phyloP scores from a whole-genome alignment of 53 echinoderm and acorn worm species.

The Hippasteria phrygiana region DNA sequence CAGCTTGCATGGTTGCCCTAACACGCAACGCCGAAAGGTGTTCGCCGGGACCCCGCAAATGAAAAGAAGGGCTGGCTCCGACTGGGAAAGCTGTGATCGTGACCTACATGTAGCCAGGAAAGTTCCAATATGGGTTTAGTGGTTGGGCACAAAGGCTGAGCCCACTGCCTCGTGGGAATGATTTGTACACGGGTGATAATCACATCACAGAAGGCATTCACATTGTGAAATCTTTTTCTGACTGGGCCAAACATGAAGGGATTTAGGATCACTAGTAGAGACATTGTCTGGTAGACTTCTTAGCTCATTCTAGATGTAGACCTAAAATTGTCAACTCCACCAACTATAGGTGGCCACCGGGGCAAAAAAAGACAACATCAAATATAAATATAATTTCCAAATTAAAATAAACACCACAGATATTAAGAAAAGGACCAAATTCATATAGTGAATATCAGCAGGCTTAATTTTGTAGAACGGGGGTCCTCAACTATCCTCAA shows the following conservation, averaged over 20 bases:
- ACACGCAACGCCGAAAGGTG: constrained; percentile 11
- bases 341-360: too few species aligned
- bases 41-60: background rate
- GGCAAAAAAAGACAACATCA: too few species aligned
- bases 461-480: too few species aligned
- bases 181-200: constrained; percentile 30
- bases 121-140: background rate
- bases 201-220: background rate
- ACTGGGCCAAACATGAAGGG: background rate
- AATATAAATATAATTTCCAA: too few species aligned
- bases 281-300: too few species aligned
- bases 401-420: too few species aligned
- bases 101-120: background rate
- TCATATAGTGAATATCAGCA: too few species aligned
- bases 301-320: too few species aligned
- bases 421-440: too few species aligned
- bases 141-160: constrained; percentile 14
- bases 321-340: too few species aligned
- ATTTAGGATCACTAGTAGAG: too few species aligned
- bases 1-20: constrained; percentile 15
- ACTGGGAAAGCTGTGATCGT: background rate
- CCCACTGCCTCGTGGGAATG: background rate
- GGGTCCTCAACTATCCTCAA: too few species aligned
- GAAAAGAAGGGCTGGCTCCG: background rate
- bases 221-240: background rate